A percentile compares a stretch with the other conserved stretches of the same genome.
Evolutionary conservation across 2,113 vertebrate genomes (phyloP).

Genomic region (Ophiodon elongatus): DNA sequence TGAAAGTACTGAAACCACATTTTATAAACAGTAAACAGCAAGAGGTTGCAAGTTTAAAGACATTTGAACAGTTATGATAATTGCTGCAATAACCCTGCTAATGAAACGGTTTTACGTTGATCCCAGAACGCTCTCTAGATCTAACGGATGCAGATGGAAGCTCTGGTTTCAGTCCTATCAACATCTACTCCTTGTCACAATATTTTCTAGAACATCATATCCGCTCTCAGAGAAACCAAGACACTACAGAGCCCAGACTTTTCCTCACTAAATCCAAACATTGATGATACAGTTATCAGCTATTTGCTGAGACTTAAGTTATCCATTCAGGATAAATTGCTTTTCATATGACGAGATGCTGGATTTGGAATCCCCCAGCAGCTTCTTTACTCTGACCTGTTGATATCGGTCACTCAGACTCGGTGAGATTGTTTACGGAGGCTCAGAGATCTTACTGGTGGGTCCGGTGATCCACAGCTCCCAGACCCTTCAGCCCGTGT

Average conservation of each 20-base stretch:
- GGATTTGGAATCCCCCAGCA: background rate
- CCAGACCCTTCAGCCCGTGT: constrained; percentile 31
- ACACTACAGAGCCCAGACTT: background rate
- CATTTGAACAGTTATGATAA: background rate
- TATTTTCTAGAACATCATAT: background rate
- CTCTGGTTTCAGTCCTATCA: background rate
- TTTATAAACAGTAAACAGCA: background rate
- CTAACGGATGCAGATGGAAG: no score
- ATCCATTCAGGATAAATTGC: background rate
- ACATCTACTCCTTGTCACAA: background rate
- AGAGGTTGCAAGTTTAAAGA: background rate
- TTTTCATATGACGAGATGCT: background rate
- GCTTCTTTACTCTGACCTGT: background rate
- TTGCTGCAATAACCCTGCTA: background rate
- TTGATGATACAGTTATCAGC: background rate
- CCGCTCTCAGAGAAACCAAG: background rate
- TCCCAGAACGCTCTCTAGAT: background rate
- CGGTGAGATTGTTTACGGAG: constrained; percentile 26
- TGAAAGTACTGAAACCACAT: background rate
- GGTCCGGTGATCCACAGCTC: constrained; percentile 49
- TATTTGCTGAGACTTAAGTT: background rate
- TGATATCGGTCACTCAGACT: background rate
- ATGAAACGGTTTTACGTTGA: background rate
- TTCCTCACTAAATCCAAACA: background rate
- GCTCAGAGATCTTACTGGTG: constrained; percentile 39